Percentiles rank a stretch among this genome's conserved stretches.
phyloP scores from a whole-genome alignment of 2,888 invertebrate genomes.

The Punctoribates punctum region DNA sequence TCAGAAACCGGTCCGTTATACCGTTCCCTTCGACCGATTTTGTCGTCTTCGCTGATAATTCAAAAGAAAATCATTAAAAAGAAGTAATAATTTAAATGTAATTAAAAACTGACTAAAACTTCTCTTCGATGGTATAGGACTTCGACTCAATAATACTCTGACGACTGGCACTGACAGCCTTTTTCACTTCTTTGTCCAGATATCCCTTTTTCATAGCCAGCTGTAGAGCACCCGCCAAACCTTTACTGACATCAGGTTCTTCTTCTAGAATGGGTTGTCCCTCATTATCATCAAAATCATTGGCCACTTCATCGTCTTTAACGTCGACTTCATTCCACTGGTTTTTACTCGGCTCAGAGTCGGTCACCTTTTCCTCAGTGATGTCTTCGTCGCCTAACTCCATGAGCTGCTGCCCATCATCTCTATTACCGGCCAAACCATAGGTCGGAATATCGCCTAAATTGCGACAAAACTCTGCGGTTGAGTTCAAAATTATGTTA shows the following conservation, averaged over 20 bases:
- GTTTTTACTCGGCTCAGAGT: conserved; percentile 54
- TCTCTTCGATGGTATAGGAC: conserved; percentile 62
- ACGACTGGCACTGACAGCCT: conserved; percentile 66
- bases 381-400: neutral
- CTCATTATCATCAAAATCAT: conserved; percentile 42
- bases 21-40: conserved; percentile 57
- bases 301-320: conserved; percentile 53
- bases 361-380: neutral
- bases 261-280: conserved; percentile 71
- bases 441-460: conserved; percentile 93
- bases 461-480: conserved; percentile 94
- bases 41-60: conserved; percentile 68
- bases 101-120: conserved; percentile 50
- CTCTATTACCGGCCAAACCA: conserved; percentile 56
- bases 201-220: conserved; percentile 89
- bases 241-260: conserved; percentile 86
- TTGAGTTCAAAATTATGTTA: conserved; percentile 79
- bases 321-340: conserved; percentile 80
- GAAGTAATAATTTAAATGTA: neutral
- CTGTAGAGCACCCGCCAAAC: conserved; percentile 83
- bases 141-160: conserved; percentile 71
- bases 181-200: conserved; percentile 73
- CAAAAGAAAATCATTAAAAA: neutral
- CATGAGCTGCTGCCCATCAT: neutral
- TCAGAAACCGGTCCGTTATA: conserved; percentile 81